These are phyloP conservation scores for Diceros bicornis DNA, from an alignment of 2,797 vertebrate genomes.

Conservation along the genomic window DNA sequence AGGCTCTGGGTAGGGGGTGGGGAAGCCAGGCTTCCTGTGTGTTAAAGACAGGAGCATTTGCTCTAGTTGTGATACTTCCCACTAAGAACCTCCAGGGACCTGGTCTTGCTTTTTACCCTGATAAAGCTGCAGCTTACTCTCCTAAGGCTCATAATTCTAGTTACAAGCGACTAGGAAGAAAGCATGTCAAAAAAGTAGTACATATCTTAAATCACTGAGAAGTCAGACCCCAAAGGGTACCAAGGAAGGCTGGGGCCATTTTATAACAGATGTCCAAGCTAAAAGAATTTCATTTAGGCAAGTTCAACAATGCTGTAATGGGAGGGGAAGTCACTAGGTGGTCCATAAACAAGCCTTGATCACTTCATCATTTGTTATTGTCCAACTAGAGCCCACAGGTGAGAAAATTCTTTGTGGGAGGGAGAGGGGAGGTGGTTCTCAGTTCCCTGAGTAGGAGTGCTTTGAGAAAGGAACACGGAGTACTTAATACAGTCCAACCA, in stretches of 20 bases:
- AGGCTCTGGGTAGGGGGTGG: not conserved
- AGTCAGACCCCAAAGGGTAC: not conserved
- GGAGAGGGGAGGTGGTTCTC: not conserved
- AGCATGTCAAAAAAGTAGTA: slow-evolving; percentile 52
- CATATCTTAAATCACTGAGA: slow-evolving; percentile 62
- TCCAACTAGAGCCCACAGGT: slow-evolving; percentile 7
- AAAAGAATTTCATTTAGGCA: slow-evolving; percentile 49
- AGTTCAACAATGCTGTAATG: not conserved
- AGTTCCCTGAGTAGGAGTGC: not conserved
- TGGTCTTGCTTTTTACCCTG: slow-evolving; percentile 63
- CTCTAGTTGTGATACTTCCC: slow-evolving; percentile 48
- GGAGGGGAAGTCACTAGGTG: not conserved
- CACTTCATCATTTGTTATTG: slow-evolving; percentile 39
- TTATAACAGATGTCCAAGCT: slow-evolving; percentile 53
- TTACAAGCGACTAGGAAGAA: slow-evolving; percentile 60
- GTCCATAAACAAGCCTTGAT: slow-evolving; percentile 31
- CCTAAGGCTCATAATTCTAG: slow-evolving; percentile 62
- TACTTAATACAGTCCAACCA: not conserved
- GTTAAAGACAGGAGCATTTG: slow-evolving; percentile 59
- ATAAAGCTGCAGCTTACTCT: slow-evolving; percentile 50
- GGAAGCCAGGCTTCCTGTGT: slow-evolving; percentile 55
- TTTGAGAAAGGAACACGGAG: slow-evolving; percentile 11
- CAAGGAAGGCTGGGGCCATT: slow-evolving; percentile 28
- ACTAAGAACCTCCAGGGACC: slow-evolving; percentile 61
- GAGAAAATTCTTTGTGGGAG: not conserved